phyloP scores from a whole-genome alignment of 2,113 vertebrate genomes.

The Craseonycteris thonglongyai region DNA sequence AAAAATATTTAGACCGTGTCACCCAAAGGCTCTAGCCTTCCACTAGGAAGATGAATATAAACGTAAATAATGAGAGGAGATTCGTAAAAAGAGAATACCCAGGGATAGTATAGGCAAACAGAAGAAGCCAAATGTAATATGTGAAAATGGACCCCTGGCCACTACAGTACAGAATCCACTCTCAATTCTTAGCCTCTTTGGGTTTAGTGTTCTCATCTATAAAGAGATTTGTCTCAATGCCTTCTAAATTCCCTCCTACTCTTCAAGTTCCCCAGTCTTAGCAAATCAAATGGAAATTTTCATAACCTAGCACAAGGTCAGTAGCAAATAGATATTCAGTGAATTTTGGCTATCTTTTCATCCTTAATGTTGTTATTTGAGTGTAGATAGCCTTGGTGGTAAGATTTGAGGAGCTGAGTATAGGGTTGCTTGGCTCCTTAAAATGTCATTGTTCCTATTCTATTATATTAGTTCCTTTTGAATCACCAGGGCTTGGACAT shows the following conservation, averaged over 20 bases:
- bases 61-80: background rate
- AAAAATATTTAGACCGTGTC: background rate
- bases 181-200: background rate
- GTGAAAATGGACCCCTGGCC: background rate
- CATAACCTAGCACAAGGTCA: background rate
- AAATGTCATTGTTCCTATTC: background rate
- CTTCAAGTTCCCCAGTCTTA: background rate
- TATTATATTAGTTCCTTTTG: background rate
- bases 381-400: background rate
- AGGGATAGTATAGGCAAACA: background rate
- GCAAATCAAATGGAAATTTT: background rate
- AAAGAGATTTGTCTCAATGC: background rate
- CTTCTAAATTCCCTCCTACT: background rate
- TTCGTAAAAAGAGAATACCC: background rate
- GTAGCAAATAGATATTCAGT: background rate
- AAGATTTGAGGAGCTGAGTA: background rate
- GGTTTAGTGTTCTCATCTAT: background rate
- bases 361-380: background rate
- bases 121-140: background rate
- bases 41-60: background rate
- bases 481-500: background rate
- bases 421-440: rapidly evolving
- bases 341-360: background rate
- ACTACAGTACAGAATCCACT: background rate
- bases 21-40: background rate